Evolutionary conservation across 2,888 invertebrate species (phyloP), one percentile per base, ranked within the genome.

Genomic region (Drosophila emarginata): DNA sequence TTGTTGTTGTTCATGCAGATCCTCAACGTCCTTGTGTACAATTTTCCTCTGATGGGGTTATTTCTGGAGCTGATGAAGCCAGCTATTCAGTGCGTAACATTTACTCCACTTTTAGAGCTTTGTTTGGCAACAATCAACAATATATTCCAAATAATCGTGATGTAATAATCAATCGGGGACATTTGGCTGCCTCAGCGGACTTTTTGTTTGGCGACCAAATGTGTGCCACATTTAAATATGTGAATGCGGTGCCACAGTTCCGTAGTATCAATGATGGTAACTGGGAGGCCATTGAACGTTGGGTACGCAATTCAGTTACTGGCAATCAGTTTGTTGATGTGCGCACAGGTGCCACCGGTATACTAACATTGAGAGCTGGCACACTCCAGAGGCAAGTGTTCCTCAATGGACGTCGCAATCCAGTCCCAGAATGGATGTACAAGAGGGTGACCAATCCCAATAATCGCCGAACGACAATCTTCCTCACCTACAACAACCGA

Each of bases 241-340:
- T 93, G 1, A 93, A 93, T 74, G 91, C 88, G 0, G 92, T 92
- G 2, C 93, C 93, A 0, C 93, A 93, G 69, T 93, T 93, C 92
- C 90, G 91, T 72, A 89, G 89, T 0, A 93, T 94, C 75, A 94
- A 94, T 77, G 92, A 89, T 0, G 91, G 92, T 11, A 94, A 94
- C 78, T 94, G 94, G 94, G 89, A 91, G 56, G 61, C 72, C 0
- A 83, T 93, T 15, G 94, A 94, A 84, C 67, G 62, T 0, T 89
- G 89, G 66, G 89, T 92, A n/a, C 72, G 72, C 12, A 53, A 15
- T 1, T 18, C 62, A 11, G 58, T 68, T n/a, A 51, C 12, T 0
- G 68, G 72, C 18, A 72, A 36, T 5, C 18, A 51, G 4, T 60
- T 52, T 4, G 58, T 76, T 1, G 61, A 53, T 14, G 75, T 76